Evolutionary conservation across 2,888 invertebrate genomes (phyloP).

Genomic region (Amphimallon solstitiale): DNA sequence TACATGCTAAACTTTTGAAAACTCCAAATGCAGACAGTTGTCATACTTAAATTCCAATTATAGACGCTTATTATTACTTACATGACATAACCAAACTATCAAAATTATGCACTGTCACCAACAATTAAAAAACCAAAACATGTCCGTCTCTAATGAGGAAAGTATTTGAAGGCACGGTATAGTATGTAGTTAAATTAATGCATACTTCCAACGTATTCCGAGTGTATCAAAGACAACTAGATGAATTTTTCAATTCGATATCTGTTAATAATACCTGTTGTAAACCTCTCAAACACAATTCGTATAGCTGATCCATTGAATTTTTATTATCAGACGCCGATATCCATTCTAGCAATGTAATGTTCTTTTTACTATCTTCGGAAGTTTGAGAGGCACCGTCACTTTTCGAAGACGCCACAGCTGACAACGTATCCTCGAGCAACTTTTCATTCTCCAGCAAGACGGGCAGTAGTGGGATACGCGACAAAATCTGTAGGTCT

Average conservation of each 20-base stretch:
- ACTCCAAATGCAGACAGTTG: no score
- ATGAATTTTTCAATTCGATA: neutral
- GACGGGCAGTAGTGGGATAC: conserved; percentile 85
- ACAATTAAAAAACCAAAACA: no score
- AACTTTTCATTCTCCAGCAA: conserved; percentile 58
- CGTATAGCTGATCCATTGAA: conserved; percentile 79
- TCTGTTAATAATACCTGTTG: conserved; percentile 68
- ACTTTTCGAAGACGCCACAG: conserved; percentile 42
- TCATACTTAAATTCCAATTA: no score
- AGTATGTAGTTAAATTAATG: no score
- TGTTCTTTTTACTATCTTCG: conserved; percentile 53
- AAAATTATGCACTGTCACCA: no score
- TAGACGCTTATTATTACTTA: no score
- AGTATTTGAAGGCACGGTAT: no score
- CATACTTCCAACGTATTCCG: no score
- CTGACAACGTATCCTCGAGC: conserved; percentile 16
- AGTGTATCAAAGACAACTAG: conserved; percentile 27
- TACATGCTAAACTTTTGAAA: no score
- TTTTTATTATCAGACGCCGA: conserved; percentile 83
- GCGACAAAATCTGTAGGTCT: conserved; percentile 79
- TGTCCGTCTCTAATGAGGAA: no score
- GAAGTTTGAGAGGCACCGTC: conserved; percentile 38
- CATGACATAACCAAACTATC: no score
- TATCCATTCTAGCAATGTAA: conserved; percentile 87
- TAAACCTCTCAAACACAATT: conserved; percentile 81